Conservation (phyloP, 2,888 invertebrate genomes). For the Odontothrips loti region DNA sequence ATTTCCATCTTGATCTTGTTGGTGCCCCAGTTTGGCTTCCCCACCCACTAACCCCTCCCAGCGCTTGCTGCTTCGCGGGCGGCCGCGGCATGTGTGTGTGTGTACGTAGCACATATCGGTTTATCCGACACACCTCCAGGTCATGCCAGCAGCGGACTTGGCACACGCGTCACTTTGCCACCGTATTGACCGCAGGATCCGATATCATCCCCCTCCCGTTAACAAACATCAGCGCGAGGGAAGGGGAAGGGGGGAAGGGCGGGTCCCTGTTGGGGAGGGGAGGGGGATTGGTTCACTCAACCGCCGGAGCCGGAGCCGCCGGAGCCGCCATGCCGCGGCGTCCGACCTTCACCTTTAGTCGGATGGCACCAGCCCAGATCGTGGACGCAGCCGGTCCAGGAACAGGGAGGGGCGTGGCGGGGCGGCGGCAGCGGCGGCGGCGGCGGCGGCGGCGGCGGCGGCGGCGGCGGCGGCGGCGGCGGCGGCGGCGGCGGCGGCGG, state of each 20-base stretch:
- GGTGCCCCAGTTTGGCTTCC: too few species aligned
- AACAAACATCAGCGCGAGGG: not conserved
- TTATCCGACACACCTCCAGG: not conserved
- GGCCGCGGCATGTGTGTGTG: not conserved
- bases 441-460: too few species aligned
- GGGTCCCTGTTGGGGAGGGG: not conserved
- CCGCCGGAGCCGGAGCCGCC: too few species aligned
- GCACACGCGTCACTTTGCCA: not conserved
- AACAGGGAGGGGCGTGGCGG: not conserved
- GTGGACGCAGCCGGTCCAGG: not conserved
- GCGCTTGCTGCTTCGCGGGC: not conserved
- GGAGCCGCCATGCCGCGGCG: too few species aligned
- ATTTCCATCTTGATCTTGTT: too few species aligned
- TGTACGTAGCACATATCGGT: not conserved
- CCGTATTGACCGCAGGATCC: not conserved
- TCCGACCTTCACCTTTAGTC: constrained; percentile 7
- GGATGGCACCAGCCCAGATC: not conserved
- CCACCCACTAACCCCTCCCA: too few species aligned
- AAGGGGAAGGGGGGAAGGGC: not conserved
- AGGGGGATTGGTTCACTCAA: not conserved
- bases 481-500: too few species aligned
- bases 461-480: too few species aligned
- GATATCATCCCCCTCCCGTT: not conserved
- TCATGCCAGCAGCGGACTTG: too few species aligned
- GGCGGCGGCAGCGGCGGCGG: not conserved